Conservation (phyloP, 2,113 vertebrate species). For the Pterocles gutturalis region DNA sequence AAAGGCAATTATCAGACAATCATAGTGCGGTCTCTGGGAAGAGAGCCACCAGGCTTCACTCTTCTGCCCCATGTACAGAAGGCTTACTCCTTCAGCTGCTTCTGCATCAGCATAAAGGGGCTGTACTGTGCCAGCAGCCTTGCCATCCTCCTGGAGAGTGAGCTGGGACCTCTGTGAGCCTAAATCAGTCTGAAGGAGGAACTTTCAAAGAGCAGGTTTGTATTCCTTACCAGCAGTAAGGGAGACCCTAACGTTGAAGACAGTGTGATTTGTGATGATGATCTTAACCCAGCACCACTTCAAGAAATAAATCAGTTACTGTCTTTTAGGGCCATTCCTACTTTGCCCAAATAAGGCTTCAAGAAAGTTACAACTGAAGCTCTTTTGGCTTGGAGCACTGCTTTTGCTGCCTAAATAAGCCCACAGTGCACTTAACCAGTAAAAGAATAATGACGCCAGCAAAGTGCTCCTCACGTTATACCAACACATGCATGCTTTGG, state of each 20-base stretch:
- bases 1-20: background rate
- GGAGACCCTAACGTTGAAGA: background rate
- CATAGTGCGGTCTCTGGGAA: background rate
- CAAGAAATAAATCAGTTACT: slow-evolving; percentile 39
- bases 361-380: slow-evolving; percentile 16
- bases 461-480: background rate
- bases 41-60: background rate
- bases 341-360: slow-evolving; percentile 63
- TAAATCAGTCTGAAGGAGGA: background rate
- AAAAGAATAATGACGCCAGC: background rate
- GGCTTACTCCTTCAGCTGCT: background rate
- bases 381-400: slow-evolving; percentile 40
- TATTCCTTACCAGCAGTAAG: background rate
- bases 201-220: background rate
- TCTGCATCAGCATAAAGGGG: background rate
- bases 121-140: background rate
- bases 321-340: slow-evolving; percentile 42
- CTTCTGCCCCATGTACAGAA: background rate
- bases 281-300: slow-evolving; percentile 30
- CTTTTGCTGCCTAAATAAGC: slow-evolving; percentile 51
- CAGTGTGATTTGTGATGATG: background rate
- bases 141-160: background rate
- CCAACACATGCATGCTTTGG: background rate
- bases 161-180: background rate
- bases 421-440: background rate